phyloP scores from a whole-genome alignment of 2,797 vertebrate genomes.

The Argentina silus region DNA sequence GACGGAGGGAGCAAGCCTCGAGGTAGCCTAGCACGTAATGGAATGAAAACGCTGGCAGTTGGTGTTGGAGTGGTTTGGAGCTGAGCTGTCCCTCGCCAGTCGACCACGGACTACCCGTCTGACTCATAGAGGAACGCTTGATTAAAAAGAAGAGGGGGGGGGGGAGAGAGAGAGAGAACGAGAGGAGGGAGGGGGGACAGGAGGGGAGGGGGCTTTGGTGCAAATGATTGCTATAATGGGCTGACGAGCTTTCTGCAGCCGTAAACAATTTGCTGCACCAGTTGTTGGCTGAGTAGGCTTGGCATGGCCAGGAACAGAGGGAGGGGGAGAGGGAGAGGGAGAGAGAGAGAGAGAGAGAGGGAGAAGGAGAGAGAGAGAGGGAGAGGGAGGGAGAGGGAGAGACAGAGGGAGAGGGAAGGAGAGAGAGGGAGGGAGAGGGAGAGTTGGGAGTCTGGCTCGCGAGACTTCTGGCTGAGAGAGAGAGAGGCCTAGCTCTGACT shows the following conservation, averaged over 20 bases:
- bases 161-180: conserved; percentile 7
- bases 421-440: not conserved
- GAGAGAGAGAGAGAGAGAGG: conserved; percentile 3
- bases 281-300: not conserved
- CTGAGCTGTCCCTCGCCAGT: not conserved
- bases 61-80: conserved; percentile 6
- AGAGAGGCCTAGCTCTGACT: too few relatives aligned
- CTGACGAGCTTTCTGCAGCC: not conserved
- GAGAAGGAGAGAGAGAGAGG: not conserved
- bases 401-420: not conserved
- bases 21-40: not conserved
- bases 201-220: not conserved
- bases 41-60: conserved; percentile 12
- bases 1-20: not conserved
- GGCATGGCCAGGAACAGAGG: not conserved
- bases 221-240: not conserved
- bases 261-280: conserved; percentile 10
- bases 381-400: not conserved
- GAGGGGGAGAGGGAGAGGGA: not conserved
- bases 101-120: not conserved
- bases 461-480: too few relatives aligned
- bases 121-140: not conserved
- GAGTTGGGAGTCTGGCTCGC: not conserved
- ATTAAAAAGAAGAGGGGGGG: conserved; percentile 5
- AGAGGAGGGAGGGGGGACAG: too few relatives aligned